These are phyloP conservation scores for Aselliscus stoliczkanus DNA, from an alignment of 2,797 vertebrate species.

Conservation along the genomic window DNA sequence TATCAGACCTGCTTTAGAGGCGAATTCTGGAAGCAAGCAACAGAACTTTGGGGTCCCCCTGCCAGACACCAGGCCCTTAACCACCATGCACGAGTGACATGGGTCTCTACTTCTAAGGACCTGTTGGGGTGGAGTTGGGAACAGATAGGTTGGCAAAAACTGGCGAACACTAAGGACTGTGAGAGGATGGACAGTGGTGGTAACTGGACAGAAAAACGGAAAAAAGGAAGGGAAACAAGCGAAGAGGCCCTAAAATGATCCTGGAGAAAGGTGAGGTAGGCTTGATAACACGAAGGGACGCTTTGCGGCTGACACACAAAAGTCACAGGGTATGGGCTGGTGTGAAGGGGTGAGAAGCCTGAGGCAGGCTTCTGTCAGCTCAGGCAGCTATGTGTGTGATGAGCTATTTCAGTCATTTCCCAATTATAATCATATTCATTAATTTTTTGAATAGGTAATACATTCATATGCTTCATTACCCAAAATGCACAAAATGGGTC, in stretches of 20 bases:
- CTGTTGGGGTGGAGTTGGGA: not conserved
- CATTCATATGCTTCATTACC: not conserved
- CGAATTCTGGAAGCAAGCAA: not conserved
- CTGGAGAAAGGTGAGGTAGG: not conserved
- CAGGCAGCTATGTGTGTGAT: not conserved
- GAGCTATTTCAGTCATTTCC: not conserved
- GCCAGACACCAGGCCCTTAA: not conserved
- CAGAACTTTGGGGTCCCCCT: not conserved
- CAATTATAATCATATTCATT: not conserved
- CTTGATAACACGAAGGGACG: not conserved
- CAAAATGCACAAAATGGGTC: not conserved
- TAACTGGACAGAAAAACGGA: not conserved
- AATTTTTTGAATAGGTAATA: not conserved
- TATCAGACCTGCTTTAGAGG: not conserved
- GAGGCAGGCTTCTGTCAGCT: not conserved
- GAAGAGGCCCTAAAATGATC: not conserved
- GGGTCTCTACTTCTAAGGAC: not conserved
- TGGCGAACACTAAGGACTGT: not conserved
- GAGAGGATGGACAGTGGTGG: rapidly evolving
- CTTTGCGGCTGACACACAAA: not conserved
- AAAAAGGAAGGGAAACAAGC: not conserved
- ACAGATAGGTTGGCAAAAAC: not conserved
- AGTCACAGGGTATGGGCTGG: not conserved
- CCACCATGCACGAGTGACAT: rapidly evolving
- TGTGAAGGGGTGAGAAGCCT: not conserved